Percentiles rank a stretch among this genome's conserved stretches.
phyloP scores from a whole-genome alignment of 2,888 invertebrate species.

The Plagodis dolabraria region DNA sequence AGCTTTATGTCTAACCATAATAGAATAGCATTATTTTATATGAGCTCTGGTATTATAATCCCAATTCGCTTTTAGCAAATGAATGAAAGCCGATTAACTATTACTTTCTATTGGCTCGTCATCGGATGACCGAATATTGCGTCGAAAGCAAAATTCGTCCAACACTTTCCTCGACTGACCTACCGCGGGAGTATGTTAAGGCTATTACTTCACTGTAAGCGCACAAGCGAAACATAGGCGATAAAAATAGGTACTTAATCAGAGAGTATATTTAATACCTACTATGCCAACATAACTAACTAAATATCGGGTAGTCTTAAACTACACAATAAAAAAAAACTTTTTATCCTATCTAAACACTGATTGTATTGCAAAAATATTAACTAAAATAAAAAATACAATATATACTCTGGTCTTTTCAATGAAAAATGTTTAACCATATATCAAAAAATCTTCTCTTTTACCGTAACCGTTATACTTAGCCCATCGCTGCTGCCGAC shows the following conservation, averaged over 20 bases:
- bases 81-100: slow-evolving; percentile 58
- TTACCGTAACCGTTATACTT: no score
- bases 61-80: slow-evolving; percentile 29
- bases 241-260: not conserved
- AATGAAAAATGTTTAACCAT: no score
- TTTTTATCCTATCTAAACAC: no score
- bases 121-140: slow-evolving; percentile 61
- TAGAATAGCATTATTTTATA: not conserved
- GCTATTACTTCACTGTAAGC: slow-evolving; percentile 9
- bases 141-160: slow-evolving; percentile 81
- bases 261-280: not conserved
- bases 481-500: no score
- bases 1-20: slow-evolving; percentile 1
- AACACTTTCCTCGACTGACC: slow-evolving; percentile 80
- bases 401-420: no score
- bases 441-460: no score
- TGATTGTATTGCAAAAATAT: no score
- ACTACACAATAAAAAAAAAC: no score
- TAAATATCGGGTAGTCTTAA: no score
- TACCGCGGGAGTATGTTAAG: slow-evolving; percentile 55
- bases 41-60: slow-evolving; percentile 3
- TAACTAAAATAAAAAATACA: no score
- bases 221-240: not conserved
- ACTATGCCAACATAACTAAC: no score
- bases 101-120: slow-evolving; percentile 75